Conservation (phyloP, 2,888 invertebrate species). For the Exephanes ischioxanthus region DNA sequence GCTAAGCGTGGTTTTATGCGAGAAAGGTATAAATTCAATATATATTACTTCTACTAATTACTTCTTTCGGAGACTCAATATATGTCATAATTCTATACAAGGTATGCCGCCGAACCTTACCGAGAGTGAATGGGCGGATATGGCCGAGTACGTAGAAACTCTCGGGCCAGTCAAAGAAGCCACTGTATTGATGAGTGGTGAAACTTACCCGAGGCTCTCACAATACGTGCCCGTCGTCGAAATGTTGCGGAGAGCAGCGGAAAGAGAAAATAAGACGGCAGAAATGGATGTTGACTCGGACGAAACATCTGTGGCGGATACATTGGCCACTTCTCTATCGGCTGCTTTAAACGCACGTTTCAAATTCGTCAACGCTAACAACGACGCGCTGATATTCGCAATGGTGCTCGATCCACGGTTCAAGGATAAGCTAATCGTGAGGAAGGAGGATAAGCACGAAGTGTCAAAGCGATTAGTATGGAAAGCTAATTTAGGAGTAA, state of each 20-base stretch:
- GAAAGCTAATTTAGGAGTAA: background rate
- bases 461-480: background rate
- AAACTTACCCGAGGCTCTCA: constrained; percentile 5
- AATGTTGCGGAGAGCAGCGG: background rate
- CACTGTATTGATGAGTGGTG: background rate
- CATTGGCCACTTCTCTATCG: too few species aligned
- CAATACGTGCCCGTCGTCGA: constrained; percentile 4
- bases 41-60: background rate
- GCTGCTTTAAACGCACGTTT: too few species aligned
- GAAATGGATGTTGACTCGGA: background rate
- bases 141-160: background rate
- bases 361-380: background rate
- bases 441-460: background rate
- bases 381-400: background rate
- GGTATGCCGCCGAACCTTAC: background rate
- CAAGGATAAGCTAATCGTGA: background rate
- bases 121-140: background rate
- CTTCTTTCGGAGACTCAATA: background rate
- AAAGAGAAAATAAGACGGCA: background rate
- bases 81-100: background rate
- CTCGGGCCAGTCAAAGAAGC: background rate
- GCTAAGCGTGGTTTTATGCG: constrained; percentile 38
- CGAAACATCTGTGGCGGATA: too few species aligned
- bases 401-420: background rate
- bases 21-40: constrained; percentile 25